A percentile compares a stretch with the other conserved stretches of the same genome.
Evolutionary conservation across 2,797 vertebrate genomes (phyloP).

Genomic region (Cynodonichthys magdalenae): DNA sequence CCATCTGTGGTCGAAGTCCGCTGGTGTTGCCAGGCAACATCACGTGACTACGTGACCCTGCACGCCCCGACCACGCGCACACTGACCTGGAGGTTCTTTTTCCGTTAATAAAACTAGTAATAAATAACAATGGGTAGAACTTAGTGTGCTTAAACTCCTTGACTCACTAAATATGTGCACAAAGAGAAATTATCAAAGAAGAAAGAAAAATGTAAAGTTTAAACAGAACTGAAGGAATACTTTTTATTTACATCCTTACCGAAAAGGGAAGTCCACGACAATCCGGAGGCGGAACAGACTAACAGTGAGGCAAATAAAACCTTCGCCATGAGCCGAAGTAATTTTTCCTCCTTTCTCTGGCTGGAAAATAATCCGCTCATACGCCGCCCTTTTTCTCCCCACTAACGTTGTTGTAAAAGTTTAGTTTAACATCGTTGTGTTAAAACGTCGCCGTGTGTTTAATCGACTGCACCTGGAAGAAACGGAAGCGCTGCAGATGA

Average conservation of each 20-base stretch:
- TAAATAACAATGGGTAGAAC: no score
- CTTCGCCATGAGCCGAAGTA: constrained; percentile 53
- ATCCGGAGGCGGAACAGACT: constrained; percentile 19
- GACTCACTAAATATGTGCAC: no score
- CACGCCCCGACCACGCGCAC: constrained; percentile 14
- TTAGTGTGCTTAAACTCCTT: no score
- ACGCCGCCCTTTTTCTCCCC: background rate
- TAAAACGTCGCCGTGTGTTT: background rate
- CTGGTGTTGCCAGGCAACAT: constrained; percentile 50
- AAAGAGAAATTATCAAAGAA: no score
- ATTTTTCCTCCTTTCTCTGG: constrained; percentile 12
- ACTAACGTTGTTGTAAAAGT: background rate
- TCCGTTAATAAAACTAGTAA: background rate
- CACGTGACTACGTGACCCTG: constrained; percentile 50
- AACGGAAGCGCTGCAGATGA: constrained; percentile 26
- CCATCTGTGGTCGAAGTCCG: constrained; percentile 60
- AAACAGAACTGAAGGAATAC: background rate
- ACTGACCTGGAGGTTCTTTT: background rate
- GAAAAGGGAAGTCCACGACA: constrained; percentile 30
- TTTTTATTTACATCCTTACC: constrained; percentile 53
- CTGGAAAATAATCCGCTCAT: background rate
- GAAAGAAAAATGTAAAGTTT: background rate
- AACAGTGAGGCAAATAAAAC: constrained; percentile 43
- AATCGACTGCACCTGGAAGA: constrained; percentile 50
- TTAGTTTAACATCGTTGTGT: background rate